Evolutionary conservation across 2,113 vertebrate genomes (phyloP), one percentile per base, ranked within the genome.

Genomic region (Psilopsiagon aurifrons): DNA sequence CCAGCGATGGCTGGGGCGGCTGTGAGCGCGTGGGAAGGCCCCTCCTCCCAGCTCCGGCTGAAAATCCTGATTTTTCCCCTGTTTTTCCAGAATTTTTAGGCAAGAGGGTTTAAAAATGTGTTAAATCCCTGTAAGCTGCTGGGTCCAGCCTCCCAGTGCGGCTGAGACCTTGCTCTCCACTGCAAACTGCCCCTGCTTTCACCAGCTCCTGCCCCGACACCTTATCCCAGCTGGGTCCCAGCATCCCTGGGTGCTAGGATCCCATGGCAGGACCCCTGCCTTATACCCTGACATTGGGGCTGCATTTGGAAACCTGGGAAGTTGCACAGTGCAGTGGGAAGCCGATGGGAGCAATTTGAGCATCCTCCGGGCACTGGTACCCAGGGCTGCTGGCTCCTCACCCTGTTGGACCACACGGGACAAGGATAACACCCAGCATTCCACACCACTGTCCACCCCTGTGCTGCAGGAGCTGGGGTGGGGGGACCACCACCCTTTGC

Each of bases 351-450:
- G 33, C 0, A 1, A 69, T 47, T 8, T 17, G 43, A 88, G 33
- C 76, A 86, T 24, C 63, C 49, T 35, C 25, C 1, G 6, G 71
- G 76, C 0, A 1, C 80, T 3, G 14, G 4, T 20, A 54, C 28
- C 11, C 4, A 64, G 51, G 20, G 43, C 41, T 57, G 60, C 79
- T 47, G 63, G 39, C 12, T 70, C 17, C 39, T 63, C 2, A 6
- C 16, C 43, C 52, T 2, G 0, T 62, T 6, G 12, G 17, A 29
- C 11, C 54, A 14, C 11, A 9, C 0, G 0, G 43, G 20, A 51
- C 10, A 19, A n/a, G 35, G 47, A 6, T 18, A 79, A 9, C 5
- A 4, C 8, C 18, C 57, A 4, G 57, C 57, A 59, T 59, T 59
- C 33, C 57, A 59, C 22, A 35, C 57, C 75, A 57, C 67, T 33